A percentile compares a stretch with the other conserved stretches of the same genome.
Conservation (phyloP, 2,888 invertebrate species). For the Chaitophorus viminalis region DNA sequence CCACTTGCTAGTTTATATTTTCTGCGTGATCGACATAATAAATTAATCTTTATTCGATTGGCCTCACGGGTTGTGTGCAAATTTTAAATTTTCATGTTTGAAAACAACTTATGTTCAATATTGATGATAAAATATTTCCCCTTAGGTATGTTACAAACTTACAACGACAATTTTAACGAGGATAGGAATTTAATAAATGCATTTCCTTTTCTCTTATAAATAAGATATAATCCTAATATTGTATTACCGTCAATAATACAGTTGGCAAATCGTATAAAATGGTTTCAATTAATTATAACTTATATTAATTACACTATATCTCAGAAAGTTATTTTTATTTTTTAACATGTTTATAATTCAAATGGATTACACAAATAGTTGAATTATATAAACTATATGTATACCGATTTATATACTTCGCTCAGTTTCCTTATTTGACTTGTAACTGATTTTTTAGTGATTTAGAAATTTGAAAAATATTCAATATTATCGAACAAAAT, state of each 20-base stretch:
- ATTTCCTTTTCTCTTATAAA: background rate
- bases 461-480: too few relatives aligned
- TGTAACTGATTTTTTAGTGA: too few relatives aligned
- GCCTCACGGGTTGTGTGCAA: background rate
- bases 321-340: too few relatives aligned
- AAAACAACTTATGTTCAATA: constrained; percentile 8
- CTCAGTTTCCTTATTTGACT: too few relatives aligned
- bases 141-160: background rate
- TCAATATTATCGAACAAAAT: too few relatives aligned
- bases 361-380: too few relatives aligned
- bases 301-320: background rate
- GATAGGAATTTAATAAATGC: background rate
- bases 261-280: constrained; percentile 5
- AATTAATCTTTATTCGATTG: constrained; percentile 40
- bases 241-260: background rate
- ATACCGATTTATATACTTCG: too few relatives aligned
- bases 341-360: too few relatives aligned
- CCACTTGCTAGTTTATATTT: constrained; percentile 27
- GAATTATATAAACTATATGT: too few relatives aligned
- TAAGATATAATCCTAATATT: background rate
- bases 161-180: constrained; percentile 1
- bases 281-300: background rate
- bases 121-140: background rate
- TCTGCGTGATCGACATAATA: constrained; percentile 40
- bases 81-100: constrained; percentile 20